Conservation (phyloP, 2,113 vertebrate genomes). For the Ictalurus punctatus region DNA sequence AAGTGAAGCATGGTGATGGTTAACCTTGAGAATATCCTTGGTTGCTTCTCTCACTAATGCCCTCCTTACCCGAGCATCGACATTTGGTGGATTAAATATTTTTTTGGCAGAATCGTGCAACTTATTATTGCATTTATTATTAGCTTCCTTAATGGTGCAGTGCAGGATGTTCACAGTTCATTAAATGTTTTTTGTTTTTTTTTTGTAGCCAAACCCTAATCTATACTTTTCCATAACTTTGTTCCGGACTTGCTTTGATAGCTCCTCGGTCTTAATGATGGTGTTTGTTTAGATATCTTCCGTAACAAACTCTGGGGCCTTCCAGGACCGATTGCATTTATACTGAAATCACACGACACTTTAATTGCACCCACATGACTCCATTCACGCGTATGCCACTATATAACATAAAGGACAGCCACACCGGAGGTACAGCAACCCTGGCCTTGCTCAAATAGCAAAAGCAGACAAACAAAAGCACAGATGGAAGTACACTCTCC, state of each 20-base stretch:
- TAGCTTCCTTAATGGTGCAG: background rate
- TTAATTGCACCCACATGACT: background rate
- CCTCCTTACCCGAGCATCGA: background rate
- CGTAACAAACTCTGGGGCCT: background rate
- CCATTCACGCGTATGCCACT: background rate
- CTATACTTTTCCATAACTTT: background rate
- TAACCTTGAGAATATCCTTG: background rate
- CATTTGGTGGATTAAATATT: background rate
- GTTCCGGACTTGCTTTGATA: background rate
- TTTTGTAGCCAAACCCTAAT: background rate
- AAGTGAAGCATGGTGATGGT: background rate
- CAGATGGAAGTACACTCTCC: constrained; percentile 26
- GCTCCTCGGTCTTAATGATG: background rate
- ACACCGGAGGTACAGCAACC: background rate
- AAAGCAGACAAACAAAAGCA: constrained; percentile 25
- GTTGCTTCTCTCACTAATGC: background rate
- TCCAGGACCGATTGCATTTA: background rate
- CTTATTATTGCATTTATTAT: background rate
- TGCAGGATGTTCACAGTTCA: background rate
- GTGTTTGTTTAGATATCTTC: background rate
- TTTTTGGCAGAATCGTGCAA: background rate
- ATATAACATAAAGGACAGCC: constrained; percentile 5
- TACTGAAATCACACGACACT: background rate
- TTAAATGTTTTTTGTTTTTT: background rate
- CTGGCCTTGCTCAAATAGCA: background rate